Evolutionary conservation across 1,140 invertebrate genomes (phyloP), one percentile per base, ranked within the genome.

Genomic region (Sitophilus oryzae): DNA sequence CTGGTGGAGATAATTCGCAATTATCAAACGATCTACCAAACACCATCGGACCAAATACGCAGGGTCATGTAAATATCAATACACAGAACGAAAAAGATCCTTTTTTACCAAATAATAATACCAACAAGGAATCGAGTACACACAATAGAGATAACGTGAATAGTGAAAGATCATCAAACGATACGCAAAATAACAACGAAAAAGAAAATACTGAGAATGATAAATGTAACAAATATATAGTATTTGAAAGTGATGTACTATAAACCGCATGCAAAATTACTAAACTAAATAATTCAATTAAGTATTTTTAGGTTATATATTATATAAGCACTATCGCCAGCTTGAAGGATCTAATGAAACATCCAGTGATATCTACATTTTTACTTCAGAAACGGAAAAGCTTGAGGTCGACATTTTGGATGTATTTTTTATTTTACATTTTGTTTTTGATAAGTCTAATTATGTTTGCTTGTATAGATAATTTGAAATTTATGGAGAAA

Each of bases 371-470:
- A 10, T 82, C 84, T 0, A 88, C 85, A 54, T 89, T 89, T 61
- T 65, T 91, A 1, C 82, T 84, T 64, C 72, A 90, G 10, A 91
- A 91, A 70, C 91, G 88, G 86, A 79, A 84, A 63, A 76, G 81
- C 52, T 82, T 89, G 52, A 79, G 83, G 20, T 76, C 78, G 11
- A 73, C 87, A 6, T 85, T 88, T 61, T 83, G 81, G 42, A 70
- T 79, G 1, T 89, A 90, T 68, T 79, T 89, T 20, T 64, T 78
- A 2, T 79, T 89, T 57, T 90, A 89, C 67, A 66, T 82, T 89
- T 67, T 66, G 82, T 0, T 56, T 83, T 0, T 85, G 89, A 64
- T 85, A 83, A 72, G 82, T 21, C 71, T 0, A 85, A 71, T 0
- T 86, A 86, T 56, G 83, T 86, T 15, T 69, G 25, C 11, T 6